Evolutionary conservation across 1,140 invertebrate genomes (phyloP).

Genomic region (Aplysia californica): DNA sequence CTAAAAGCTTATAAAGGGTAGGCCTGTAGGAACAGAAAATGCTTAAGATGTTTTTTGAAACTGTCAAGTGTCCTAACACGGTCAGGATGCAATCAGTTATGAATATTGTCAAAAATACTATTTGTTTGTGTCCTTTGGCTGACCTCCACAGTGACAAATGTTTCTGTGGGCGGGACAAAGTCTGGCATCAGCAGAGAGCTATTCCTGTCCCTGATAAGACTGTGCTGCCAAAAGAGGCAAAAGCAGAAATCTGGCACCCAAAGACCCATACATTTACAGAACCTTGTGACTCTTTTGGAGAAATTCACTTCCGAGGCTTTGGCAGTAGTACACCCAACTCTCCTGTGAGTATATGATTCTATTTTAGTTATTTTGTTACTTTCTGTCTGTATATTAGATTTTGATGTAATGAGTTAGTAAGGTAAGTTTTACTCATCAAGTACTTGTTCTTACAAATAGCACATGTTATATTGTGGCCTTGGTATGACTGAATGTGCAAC

Average conservation of each 20-base stretch:
- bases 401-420: no score
- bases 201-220: not conserved
- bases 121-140: not conserved
- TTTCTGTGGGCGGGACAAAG: not conserved
- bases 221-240: not conserved
- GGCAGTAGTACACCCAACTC: conserved; percentile 43
- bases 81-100: not conserved
- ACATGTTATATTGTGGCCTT: not conserved
- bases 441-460: not conserved
- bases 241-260: conserved; percentile 35
- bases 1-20: no score
- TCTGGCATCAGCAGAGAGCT: no score
- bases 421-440: no score
- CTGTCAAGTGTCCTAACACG: not conserved
- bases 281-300: conserved; percentile 54
- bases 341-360: conserved; percentile 47
- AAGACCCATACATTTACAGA: conserved; percentile 41
- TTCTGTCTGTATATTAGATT: not conserved
- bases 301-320: conserved; percentile 59
- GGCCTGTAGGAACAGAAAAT: no score
- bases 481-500: not conserved
- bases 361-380: not conserved
- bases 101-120: not conserved
- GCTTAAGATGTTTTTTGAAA: not conserved
- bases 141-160: not conserved